phyloP scores from a whole-genome alignment of 2,888 invertebrate species.

The Drosophila prolongata region DNA sequence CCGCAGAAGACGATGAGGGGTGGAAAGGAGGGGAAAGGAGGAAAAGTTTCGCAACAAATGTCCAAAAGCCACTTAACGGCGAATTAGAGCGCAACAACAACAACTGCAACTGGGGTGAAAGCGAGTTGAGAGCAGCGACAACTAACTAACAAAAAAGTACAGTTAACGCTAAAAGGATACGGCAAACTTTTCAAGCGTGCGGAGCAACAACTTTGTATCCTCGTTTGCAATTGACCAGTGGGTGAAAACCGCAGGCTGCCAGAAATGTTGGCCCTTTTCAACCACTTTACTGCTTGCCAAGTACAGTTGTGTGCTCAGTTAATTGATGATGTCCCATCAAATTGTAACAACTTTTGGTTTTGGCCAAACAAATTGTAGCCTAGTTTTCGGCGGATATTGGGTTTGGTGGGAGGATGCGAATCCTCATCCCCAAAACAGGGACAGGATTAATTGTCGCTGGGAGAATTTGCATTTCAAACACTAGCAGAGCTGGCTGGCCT shows the following conservation, averaged over 20 bases:
- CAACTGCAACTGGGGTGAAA: constrained; percentile 26
- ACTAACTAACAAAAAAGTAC: constrained; percentile 59
- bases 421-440: not conserved
- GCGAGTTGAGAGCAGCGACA: constrained; percentile 36
- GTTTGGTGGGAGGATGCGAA: too few relatives aligned
- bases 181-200: constrained; percentile 61
- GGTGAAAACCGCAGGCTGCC: constrained; percentile 29
- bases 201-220: constrained; percentile 23
- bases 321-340: constrained; percentile 45
- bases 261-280: constrained; percentile 2
- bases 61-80: constrained; percentile 77
- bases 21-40: not conserved
- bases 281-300: not conserved
- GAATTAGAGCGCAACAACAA: constrained; percentile 71
- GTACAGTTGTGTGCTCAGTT: constrained; percentile 40
- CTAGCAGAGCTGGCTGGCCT: constrained; percentile 6
- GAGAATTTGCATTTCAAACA: constrained; percentile 39
- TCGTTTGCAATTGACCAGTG: constrained; percentile 28
- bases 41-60: constrained; percentile 70
- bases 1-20: constrained; percentile 20
- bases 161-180: constrained; percentile 70
- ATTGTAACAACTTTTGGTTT: constrained; percentile 32
- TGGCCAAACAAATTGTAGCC: constrained; percentile 44
- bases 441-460: constrained; percentile 49
- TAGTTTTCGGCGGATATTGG: constrained; percentile 28